These are phyloP conservation scores for Amblyornis subalaris DNA, from an alignment of 2,113 vertebrate species.

Conservation along the genomic window DNA sequence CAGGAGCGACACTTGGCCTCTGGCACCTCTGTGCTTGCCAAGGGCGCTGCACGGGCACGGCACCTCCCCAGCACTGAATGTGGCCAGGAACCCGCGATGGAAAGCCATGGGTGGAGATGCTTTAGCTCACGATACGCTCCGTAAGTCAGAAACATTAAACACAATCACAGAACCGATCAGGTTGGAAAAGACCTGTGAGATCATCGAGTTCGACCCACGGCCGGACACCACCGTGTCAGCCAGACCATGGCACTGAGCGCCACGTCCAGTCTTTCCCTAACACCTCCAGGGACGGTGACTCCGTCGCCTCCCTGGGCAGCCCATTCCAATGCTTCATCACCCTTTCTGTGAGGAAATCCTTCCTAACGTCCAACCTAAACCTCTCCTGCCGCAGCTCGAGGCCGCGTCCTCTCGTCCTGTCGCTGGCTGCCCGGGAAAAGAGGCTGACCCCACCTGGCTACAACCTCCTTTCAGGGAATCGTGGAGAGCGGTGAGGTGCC, in stretches of 20 bases:
- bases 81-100: neutral
- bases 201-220: fast-evolving
- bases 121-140: neutral
- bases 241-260: fast-evolving
- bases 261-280: fast-evolving
- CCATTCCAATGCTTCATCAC: fast-evolving
- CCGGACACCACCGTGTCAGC: fast-evolving
- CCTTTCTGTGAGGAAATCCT: fast-evolving
- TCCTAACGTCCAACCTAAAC: neutral
- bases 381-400: neutral
- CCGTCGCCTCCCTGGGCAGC: neutral
- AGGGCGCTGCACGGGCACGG: neutral
- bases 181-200: neutral
- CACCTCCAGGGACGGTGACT: neutral
- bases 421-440: neutral
- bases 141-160: neutral
- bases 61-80: neutral
- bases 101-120: neutral
- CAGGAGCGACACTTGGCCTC: neutral
- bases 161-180: neutral
- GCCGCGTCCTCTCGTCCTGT: fast-evolving
- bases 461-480: fast-evolving
- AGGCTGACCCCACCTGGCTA: neutral
- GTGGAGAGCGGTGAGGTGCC: fast-evolving
- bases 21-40: neutral